phyloP scores from a whole-genome alignment of 2,797 vertebrate genomes.

The Clarias pachynema region DNA sequence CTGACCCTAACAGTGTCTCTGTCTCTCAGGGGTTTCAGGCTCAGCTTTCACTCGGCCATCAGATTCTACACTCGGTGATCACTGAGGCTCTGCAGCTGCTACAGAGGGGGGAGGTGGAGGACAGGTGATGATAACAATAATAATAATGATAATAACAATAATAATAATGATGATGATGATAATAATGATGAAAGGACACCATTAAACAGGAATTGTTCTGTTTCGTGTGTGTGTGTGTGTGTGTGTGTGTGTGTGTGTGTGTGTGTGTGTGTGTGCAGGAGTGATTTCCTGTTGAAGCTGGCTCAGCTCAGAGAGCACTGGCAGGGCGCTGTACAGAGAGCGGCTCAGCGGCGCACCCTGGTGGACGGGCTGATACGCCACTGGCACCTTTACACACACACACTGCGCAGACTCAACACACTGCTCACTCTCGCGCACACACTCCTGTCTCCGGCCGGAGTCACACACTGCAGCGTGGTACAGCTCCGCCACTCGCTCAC shows the following conservation, averaged over 20 bases:
- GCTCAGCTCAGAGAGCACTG: constrained; percentile 82
- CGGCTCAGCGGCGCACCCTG: constrained; percentile 77
- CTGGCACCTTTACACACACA: constrained; percentile 80
- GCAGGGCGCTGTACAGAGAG: constrained; percentile 76
- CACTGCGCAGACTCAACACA: constrained; percentile 73
- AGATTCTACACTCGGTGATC: constrained; percentile 83
- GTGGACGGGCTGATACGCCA: constrained; percentile 76
- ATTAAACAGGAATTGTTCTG: neutral
- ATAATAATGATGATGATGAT: neutral
- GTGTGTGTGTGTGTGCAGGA: constrained; percentile 67
- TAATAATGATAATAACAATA: neutral
- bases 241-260: constrained; percentile 12
- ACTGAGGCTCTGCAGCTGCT: constrained; percentile 81
- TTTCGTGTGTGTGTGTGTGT: constrained; percentile 12
- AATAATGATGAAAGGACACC: neutral
- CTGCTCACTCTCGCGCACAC: constrained; percentile 71
- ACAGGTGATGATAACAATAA: constrained; percentile 73
- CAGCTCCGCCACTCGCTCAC: constrained; percentile 74
- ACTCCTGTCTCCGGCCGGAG: constrained; percentile 70
- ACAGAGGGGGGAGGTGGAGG: constrained; percentile 81
- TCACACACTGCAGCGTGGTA: constrained; percentile 70
- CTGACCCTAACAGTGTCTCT: neutral
- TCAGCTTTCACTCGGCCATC: constrained; percentile 84
- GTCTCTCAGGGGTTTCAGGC: constrained; percentile 83
- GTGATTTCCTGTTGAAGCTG: constrained; percentile 84